Conservation (phyloP, 2,113 vertebrate genomes). For the Oreotrochilus melanogaster region DNA sequence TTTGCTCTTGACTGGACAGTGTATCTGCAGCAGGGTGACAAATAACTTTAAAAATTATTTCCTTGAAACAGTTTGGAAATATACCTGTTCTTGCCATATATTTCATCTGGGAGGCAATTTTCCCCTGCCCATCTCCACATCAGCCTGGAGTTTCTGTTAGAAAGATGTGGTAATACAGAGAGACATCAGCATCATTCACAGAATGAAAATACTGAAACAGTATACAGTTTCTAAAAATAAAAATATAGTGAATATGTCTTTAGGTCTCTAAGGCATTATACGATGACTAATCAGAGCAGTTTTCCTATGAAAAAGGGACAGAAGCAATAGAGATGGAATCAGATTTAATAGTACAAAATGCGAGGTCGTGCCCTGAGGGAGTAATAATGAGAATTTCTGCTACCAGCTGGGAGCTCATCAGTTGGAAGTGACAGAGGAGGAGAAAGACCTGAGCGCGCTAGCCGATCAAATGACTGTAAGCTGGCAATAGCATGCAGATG, state of each 20-base stretch:
- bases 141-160: slow-evolving; percentile 34
- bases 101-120: slow-evolving; percentile 53
- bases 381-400: slow-evolving; percentile 72
- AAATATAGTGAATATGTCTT: slow-evolving; percentile 58
- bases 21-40: slow-evolving; percentile 13
- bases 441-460: slow-evolving; percentile 13
- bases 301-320: slow-evolving; percentile 37
- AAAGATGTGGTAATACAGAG: slow-evolving; percentile 59
- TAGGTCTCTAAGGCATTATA: slow-evolving; percentile 59
- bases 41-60: slow-evolving; percentile 48
- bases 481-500: slow-evolving; percentile 55
- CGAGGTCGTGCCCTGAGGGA: slow-evolving; percentile 58
- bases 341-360: slow-evolving; percentile 69
- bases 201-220: slow-evolving; percentile 64
- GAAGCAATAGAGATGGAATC: slow-evolving; percentile 67
- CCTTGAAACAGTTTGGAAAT: slow-evolving; percentile 34
- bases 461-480: slow-evolving; percentile 61
- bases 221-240: slow-evolving; percentile 72
- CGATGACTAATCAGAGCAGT: slow-evolving; percentile 59
- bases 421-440: slow-evolving; percentile 71
- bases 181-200: slow-evolving; percentile 69
- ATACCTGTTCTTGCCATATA: slow-evolving; percentile 2
- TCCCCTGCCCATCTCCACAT: slow-evolving; percentile 21
- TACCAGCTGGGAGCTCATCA: slow-evolving; percentile 72
- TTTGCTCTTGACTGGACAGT: slow-evolving; percentile 29